Conservation (phyloP, 2,113 vertebrate genomes). For the Apteryx owenii region DNA sequence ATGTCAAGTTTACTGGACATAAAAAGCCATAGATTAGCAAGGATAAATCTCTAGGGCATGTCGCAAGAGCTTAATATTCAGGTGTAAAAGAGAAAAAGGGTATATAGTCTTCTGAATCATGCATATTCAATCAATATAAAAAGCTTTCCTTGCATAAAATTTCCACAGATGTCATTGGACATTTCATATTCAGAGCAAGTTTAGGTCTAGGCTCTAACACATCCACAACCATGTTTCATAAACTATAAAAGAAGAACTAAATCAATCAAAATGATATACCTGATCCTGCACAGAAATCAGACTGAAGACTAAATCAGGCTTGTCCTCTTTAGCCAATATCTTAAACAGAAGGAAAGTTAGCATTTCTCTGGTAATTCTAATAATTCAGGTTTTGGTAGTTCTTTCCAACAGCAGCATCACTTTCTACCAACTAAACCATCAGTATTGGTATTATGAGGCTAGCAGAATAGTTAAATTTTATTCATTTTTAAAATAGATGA, state of each 20-base stretch:
- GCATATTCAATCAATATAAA: neutral
- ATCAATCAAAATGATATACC: neutral
- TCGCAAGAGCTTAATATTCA: neutral
- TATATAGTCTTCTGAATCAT: neutral
- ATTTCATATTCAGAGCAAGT: neutral
- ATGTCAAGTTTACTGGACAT: neutral
- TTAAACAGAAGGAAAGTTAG: neutral
- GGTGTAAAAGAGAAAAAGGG: neutral
- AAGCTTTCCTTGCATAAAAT: neutral
- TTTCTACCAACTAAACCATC: neutral
- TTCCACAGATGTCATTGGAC: neutral
- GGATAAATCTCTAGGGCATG: neutral
- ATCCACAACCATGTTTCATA: neutral
- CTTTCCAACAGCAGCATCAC: neutral
- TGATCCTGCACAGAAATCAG: neutral
- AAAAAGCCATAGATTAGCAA: neutral
- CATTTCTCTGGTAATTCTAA: neutral
- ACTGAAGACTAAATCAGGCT: neutral
- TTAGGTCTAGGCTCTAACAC: neutral
- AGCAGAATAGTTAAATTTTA: neutral
- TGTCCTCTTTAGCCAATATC: neutral
- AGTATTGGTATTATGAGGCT: neutral
- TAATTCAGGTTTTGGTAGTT: neutral
- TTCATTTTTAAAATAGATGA: neutral
- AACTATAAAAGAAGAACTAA: neutral